Evolutionary conservation across 2,888 invertebrate genomes (phyloP), one percentile per base, ranked within the genome.

Genomic region (Quadriops clusia): DNA sequence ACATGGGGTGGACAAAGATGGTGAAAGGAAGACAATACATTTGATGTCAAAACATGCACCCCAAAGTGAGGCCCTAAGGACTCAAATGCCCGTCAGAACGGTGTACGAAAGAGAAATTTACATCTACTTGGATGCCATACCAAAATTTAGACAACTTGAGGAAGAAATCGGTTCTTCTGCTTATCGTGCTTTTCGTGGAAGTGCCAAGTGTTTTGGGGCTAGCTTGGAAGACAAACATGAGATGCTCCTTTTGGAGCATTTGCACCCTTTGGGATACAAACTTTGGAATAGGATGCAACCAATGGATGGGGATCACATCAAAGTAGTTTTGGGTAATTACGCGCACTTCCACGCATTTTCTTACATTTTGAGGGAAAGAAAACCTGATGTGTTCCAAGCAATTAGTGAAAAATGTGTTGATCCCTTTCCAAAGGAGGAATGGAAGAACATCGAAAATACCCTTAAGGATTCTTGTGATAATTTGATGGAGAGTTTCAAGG

Each of bases 41-140:
- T 28, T 49, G 12, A 42, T 52, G 4, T 31, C 48, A n/a, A 52
- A 52, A 41, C 35, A 41, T 18, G 43, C 47, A 2, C 41, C 39
- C 4, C 30, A 20, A n/a, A 36, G 33, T 9, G 42, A 44, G 35
- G 30, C 24, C n/a, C 36, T 44, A 9, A 35, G 49, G 13, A 33
- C 36, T 6, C 12, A 32, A 6, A 32, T 36, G 1, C 46, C 47
- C 2, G 31, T 50, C 5, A 34, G 32, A 3, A 10, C 33, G 4
- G 32, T 42, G 3, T 52, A 46, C 30, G 24, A 40, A 9, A 38
- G 46, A 7, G 53, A 53, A 40, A 40, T 45, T 5, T 44, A 39
- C 28, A 23, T 45, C 5, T 53, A 51, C 32, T 32, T 36, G 8
- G 33, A 23, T 5, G 35, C 51, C 5, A 34, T 51, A 5, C 34